A percentile compares a stretch with the other conserved stretches of the same genome.
Conservation (phyloP, 2,888 invertebrate species). For the Suillia variegata region DNA sequence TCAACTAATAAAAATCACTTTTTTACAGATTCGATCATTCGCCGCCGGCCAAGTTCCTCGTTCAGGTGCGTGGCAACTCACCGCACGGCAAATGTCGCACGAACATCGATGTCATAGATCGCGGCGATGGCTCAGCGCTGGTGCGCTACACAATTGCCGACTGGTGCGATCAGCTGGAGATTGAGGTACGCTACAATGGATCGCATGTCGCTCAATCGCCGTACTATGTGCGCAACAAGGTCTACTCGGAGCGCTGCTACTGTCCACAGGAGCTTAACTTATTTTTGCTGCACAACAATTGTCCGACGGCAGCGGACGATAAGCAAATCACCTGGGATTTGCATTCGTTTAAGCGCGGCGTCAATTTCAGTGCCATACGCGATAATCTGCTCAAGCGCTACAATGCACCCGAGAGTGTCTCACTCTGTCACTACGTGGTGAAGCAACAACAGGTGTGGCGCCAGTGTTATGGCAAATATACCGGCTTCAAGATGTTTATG, state of each 20-base stretch:
- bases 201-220: constrained; percentile 56
- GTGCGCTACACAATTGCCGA: constrained; percentile 81
- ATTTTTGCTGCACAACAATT: constrained; percentile 74
- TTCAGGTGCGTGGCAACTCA: constrained; percentile 66
- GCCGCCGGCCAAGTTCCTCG: constrained; percentile 62
- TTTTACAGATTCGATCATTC: constrained; percentile 66
- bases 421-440: constrained; percentile 88
- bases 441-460: constrained; percentile 83
- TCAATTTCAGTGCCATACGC: constrained; percentile 74
- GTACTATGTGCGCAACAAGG: constrained; percentile 60
- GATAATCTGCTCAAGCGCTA: constrained; percentile 71
- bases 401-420: constrained; percentile 79
- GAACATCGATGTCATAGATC: constrained; percentile 78
- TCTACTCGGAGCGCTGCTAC: constrained; percentile 82
- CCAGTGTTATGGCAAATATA: constrained; percentile 91
- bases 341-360: constrained; percentile 67
- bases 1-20: constrained; percentile 3
- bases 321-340: constrained; percentile 77
- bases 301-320: constrained; percentile 65
- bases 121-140: constrained; percentile 83
- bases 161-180: constrained; percentile 73
- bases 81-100: constrained; percentile 70
- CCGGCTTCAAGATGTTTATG: constrained; percentile 95
- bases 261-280: constrained; percentile 73
- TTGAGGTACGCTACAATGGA: constrained; percentile 67